Conservation (phyloP, 2,113 vertebrate genomes). For the Pandion haliaetus region DNA sequence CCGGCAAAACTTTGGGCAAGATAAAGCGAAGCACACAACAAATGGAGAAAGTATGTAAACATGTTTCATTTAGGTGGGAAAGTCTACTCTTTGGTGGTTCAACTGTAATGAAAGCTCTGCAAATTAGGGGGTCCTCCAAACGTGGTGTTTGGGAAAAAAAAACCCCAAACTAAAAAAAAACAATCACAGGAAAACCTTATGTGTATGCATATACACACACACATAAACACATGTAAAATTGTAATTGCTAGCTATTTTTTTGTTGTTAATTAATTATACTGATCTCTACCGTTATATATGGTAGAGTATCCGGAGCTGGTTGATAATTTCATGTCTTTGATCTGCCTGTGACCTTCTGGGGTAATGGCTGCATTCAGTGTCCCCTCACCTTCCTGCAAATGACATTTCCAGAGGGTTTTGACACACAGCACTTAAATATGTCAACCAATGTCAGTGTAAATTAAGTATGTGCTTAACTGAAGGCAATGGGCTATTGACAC, state of each 20-base stretch:
- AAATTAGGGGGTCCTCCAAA: background rate
- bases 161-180: too few species aligned
- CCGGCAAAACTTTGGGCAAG: background rate
- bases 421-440: background rate
- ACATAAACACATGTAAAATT: too few species aligned
- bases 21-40: background rate
- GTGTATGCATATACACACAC: background rate
- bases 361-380: too few species aligned
- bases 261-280: too few species aligned
- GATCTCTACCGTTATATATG: background rate
- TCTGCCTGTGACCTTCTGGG: background rate
- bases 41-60: too few species aligned
- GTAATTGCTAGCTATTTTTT: background rate
- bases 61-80: background rate
- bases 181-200: background rate
- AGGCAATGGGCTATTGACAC: accelerated
- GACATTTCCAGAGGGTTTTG: background rate
- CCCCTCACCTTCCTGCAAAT: background rate
- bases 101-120: background rate
- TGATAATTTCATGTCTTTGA: background rate
- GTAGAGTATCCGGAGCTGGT: background rate
- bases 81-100: background rate
- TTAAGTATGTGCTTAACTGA: background rate
- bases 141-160: background rate
- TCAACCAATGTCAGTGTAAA: background rate